Evolutionary conservation across 2,113 vertebrate genomes (phyloP), one percentile per base, ranked within the genome.

Genomic region (Lycaon pictus): DNA sequence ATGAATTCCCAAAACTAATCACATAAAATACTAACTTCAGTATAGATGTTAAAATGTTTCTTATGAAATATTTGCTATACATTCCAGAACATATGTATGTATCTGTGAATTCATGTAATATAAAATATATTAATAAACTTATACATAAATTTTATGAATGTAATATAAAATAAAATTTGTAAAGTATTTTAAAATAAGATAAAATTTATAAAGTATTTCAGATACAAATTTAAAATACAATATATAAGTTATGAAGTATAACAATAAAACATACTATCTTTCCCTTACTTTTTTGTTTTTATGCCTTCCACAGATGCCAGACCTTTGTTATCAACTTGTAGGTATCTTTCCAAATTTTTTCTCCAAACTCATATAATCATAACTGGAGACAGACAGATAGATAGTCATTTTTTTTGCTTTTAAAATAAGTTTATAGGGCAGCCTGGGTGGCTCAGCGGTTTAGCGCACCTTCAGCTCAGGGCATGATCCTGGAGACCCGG

Each of bases 331-430:
- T 90, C 22, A 95, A 27, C 7, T 85, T 35, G 0, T 63, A 65
- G 32, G 9, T 67, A 32, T 13, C 1, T 25, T 74, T 85, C 10
- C 37, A 85, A 43, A 32, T 55, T 82, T 96, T 93, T 88, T 71
- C 58, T 85, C 5, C 60, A 95, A 96, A 91, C 9, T 74, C 25
- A 90, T 53, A 7, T 51, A 88, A 88, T 92, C 37, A 43, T 71
- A 35, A 67, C 22, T 69, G 16, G 19, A 77, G 65, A 74, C 2
- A 51, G 0, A 80, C 4, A 27, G 1, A 48, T 32, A 43, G 9
- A 84, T 7, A 72, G 0, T 3, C 13, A 83, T 10, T 32, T 25
- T 25, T 22, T 56, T 60, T 76, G 43, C 69, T 88, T 91, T 72
- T 53, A 81, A 92, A 79, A 25, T 37, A 63, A 16, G 12, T 29